Evolutionary conservation across 2,797 vertebrate genomes (phyloP).

Genomic region (Lophotriccus pileatus): DNA sequence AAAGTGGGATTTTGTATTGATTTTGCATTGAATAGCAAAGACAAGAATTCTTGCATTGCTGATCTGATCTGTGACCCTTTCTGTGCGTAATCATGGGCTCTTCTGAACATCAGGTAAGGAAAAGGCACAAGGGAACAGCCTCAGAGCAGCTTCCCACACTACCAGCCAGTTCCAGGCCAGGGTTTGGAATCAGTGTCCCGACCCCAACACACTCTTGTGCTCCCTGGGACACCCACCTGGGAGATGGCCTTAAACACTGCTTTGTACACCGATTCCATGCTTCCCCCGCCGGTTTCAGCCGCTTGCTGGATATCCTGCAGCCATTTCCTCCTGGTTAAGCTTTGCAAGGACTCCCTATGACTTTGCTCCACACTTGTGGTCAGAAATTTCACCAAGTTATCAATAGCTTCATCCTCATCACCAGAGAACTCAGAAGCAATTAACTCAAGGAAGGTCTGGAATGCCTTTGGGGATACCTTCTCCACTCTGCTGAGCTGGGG

Average conservation of each 20-base stretch:
- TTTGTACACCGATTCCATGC: slow-evolving; percentile 68
- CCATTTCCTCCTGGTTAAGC: slow-evolving; percentile 72
- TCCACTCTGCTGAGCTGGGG: slow-evolving; percentile 40
- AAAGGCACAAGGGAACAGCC: background rate
- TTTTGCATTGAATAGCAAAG: too few species aligned
- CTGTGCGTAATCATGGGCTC: background rate
- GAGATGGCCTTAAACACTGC: slow-evolving; percentile 69
- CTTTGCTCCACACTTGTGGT: slow-evolving; percentile 29
- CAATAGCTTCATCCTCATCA: slow-evolving; percentile 59
- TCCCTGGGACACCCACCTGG: slow-evolving; percentile 57
- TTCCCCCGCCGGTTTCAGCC: slow-evolving; percentile 58
- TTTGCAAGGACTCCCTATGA: slow-evolving; percentile 12
- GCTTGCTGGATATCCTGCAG: slow-evolving; percentile 66
- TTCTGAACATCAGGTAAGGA: background rate
- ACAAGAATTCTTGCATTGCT: background rate
- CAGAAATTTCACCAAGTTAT: slow-evolving; percentile 73
- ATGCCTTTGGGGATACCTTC: slow-evolving; percentile 65
- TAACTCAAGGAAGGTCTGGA: slow-evolving; percentile 73
- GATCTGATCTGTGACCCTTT: background rate
- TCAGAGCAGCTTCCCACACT: background rate
- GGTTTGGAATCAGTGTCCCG: background rate
- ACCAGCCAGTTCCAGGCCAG: background rate
- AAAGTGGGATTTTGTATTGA: too few species aligned
- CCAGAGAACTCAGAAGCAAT: slow-evolving; percentile 64
- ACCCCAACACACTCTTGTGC: background rate